Percentiles rank a stretch among this genome's conserved stretches.
Evolutionary conservation across 2,797 vertebrate species (phyloP).

Genomic region (Antrozous pallidus): DNA sequence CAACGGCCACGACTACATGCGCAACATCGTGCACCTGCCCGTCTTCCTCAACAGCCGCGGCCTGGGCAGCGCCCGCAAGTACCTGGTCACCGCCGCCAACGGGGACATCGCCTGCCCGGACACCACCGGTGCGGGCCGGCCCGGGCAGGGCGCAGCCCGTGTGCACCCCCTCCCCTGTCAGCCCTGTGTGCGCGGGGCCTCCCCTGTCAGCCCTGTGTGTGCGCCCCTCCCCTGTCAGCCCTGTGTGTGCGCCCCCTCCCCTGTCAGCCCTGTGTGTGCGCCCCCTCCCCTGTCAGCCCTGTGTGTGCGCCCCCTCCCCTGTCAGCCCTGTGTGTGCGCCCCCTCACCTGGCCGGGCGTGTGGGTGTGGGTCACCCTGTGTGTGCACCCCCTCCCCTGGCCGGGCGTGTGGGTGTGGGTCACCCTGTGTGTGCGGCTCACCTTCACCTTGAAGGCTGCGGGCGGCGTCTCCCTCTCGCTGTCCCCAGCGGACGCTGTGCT

Average conservation of each 20-base stretch:
- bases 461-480: not conserved
- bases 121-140: slow-evolving; percentile 79
- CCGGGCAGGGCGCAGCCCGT: not conserved
- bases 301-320: no score
- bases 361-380: not conserved
- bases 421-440: no score
- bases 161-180: not conserved
- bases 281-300: no score
- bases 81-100: slow-evolving; percentile 86
- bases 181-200: not conserved
- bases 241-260: accelerated
- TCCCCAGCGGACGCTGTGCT: not conserved
- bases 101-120: slow-evolving; percentile 88
- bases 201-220: no score
- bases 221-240: not conserved
- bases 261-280: no score
- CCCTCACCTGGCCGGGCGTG: not conserved
- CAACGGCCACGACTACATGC: slow-evolving; percentile 98
- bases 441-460: not conserved
- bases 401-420: not conserved
- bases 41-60: slow-evolving; percentile 97
- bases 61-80: slow-evolving; percentile 89
- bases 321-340: not conserved
- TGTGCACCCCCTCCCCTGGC: not conserved
- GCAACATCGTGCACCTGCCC: slow-evolving; percentile 96